Conservation (phyloP, 2,797 vertebrate species). For the Oreortyx pictus region DNA sequence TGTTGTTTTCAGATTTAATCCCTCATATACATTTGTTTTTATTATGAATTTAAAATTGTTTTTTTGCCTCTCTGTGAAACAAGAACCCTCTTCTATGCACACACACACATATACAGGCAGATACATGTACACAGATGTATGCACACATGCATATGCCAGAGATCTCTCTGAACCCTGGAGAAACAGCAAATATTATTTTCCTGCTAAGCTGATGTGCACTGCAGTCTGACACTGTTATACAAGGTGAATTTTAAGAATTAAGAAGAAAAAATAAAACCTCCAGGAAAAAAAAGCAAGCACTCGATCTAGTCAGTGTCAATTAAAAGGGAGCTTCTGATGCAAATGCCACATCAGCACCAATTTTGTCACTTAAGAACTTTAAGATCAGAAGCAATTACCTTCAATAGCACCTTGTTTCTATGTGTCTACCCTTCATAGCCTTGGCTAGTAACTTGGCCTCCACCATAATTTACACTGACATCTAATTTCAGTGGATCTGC, state of each 20-base stretch:
- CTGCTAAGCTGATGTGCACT: neutral
- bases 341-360: slow-evolving; percentile 89
- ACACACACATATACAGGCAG: neutral
- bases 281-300: slow-evolving; percentile 22
- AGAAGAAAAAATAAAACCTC: slow-evolving; percentile 46
- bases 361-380: slow-evolving; percentile 84
- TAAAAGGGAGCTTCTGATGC: slow-evolving; percentile 80
- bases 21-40: slow-evolving; percentile 11
- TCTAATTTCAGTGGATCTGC: slow-evolving; percentile 89
- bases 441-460: slow-evolving; percentile 81
- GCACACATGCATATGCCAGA: accelerated
- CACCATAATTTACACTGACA: slow-evolving; percentile 93
- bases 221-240: slow-evolving; percentile 12
- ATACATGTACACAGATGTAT: too few species aligned
- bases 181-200: neutral
- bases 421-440: slow-evolving; percentile 81
- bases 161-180: neutral
- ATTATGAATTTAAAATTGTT: neutral
- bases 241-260: slow-evolving; percentile 63
- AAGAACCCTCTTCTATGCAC: neutral
- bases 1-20: slow-evolving; percentile 25
- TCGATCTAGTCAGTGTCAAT: slow-evolving; percentile 77
- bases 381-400: slow-evolving; percentile 90
- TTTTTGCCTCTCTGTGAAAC: neutral
- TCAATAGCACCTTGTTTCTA: slow-evolving; percentile 85